Percentiles rank a stretch among this genome's conserved stretches.
Conservation (phyloP, 1,140 invertebrate species). For the Chironomus tepperi region DNA sequence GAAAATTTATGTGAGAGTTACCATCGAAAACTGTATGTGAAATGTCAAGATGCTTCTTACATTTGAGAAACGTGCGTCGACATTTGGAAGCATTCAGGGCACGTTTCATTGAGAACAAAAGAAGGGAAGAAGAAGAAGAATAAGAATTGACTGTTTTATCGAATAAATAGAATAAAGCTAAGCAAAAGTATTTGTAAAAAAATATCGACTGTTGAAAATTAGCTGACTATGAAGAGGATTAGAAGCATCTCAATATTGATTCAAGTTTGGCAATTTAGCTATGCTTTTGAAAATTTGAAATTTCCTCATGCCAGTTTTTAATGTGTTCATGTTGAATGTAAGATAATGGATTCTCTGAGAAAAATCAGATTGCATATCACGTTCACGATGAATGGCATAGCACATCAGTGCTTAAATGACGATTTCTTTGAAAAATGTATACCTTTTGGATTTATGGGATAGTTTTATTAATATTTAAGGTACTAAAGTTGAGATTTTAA, state of each 20-base stretch:
- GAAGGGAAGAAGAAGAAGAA: not conserved
- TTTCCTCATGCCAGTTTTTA: not conserved
- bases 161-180: not conserved
- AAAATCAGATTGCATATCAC: not conserved
- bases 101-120: not conserved
- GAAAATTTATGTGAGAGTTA: not conserved
- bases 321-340: not conserved
- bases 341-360: not conserved
- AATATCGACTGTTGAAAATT: not conserved
- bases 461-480: too few relatives aligned
- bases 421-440: not conserved
- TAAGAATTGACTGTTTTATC: not conserved
- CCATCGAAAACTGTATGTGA: not conserved
- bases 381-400: constrained; percentile 18
- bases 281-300: not conserved
- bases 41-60: not conserved
- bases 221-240: not conserved
- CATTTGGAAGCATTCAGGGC: not conserved
- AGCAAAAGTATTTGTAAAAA: not conserved
- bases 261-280: too few relatives aligned
- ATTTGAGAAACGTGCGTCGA: constrained; percentile 1
- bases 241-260: not conserved
- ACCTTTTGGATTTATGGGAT: too few relatives aligned
- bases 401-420: not conserved
- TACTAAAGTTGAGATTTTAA: too few relatives aligned